phyloP scores from a whole-genome alignment of 2,888 invertebrate species.

The Ganaspis brasiliensis region DNA sequence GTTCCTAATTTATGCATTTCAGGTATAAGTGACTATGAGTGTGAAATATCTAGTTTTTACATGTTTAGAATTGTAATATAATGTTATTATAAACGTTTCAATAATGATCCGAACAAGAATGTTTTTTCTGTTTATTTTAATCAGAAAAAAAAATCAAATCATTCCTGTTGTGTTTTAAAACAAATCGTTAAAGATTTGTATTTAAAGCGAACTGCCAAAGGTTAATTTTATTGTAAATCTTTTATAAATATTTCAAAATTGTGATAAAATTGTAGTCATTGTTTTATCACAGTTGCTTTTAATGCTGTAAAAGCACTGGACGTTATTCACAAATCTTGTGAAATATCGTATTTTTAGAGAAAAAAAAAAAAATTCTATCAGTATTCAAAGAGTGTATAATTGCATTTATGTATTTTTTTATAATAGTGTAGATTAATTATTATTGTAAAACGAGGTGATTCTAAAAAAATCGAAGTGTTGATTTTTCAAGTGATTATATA shows the following conservation, averaged over 20 bases:
- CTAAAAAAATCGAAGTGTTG: background rate
- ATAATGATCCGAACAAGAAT: too few relatives aligned
- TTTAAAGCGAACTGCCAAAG: constrained; percentile 12
- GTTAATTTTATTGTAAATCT: background rate
- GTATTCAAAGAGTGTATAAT: background rate
- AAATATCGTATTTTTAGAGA: constrained; percentile 17
- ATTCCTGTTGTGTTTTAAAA: too few relatives aligned
- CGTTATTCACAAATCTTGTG: constrained; percentile 28
- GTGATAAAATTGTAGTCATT: constrained; percentile 16
- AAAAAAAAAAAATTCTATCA: background rate
- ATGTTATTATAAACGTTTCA: too few relatives aligned
- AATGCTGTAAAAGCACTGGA: background rate
- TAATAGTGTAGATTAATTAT: background rate
- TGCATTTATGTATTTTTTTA: constrained; percentile 8
- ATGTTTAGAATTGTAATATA: background rate
- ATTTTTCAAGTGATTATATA: too few relatives aligned
- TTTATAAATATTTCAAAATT: background rate
- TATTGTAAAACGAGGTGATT: background rate
- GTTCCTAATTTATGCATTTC: background rate
- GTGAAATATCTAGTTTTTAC: constrained; percentile 21
- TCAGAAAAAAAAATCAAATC: background rate
- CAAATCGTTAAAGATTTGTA: too few relatives aligned
- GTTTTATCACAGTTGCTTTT: constrained; percentile 22
- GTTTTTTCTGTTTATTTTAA: too few relatives aligned
- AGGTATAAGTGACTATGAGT: background rate